Evolutionary conservation across 2,113 vertebrate genomes (phyloP).

Genomic region (Dromaius novaehollandiae): DNA sequence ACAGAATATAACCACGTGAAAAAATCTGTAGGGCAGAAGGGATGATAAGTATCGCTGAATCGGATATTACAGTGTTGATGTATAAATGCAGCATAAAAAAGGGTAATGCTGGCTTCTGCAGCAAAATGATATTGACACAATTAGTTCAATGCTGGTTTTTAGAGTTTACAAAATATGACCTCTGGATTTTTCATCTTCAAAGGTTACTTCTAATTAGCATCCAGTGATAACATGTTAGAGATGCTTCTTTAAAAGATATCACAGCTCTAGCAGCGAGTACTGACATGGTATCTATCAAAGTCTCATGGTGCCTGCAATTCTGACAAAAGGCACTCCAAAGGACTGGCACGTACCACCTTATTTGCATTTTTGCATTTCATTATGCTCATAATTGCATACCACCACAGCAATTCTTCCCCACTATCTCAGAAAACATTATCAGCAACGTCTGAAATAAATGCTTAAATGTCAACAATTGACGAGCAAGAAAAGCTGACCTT

Average conservation of each 20-base stretch:
- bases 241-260: constrained; percentile 79
- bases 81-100: constrained; percentile 43
- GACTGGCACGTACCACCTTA: constrained; percentile 83
- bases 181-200: constrained; percentile 73
- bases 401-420: constrained; percentile 85
- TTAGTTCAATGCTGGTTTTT: constrained; percentile 72
- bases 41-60: constrained; percentile 2
- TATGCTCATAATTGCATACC: constrained; percentile 93
- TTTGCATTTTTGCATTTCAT: constrained; percentile 99
- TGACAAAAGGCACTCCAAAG: constrained; percentile 91
- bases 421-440: constrained; percentile 93
- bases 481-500: constrained; percentile 93
- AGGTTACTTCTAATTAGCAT: constrained; percentile 79
- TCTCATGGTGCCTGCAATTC: constrained; percentile 78
- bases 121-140: constrained; percentile 69
- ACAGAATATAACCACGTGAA: neutral
- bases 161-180: constrained; percentile 72
- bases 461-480: constrained; percentile 98
- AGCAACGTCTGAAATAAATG: constrained; percentile 89
- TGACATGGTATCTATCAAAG: constrained; percentile 91
- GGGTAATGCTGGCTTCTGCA: constrained; percentile 18
- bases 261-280: constrained; percentile 81
- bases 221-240: constrained; percentile 69
- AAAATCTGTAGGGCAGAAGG: neutral
- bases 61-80: neutral